phyloP scores from a whole-genome alignment of 1,140 invertebrate genomes.

The Liolophura sinensis region DNA sequence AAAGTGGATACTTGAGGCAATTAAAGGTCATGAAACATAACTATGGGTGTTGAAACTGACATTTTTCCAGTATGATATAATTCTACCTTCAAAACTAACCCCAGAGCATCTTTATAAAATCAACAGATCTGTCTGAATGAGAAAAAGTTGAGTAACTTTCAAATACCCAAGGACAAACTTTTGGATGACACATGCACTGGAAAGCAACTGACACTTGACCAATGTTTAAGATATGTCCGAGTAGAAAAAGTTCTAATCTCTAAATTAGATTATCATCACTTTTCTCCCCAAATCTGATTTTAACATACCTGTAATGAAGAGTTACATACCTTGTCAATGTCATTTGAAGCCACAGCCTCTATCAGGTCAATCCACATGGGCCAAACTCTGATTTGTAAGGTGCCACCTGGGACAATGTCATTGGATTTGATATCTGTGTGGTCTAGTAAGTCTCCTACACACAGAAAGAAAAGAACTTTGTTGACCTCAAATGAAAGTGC shows the following conservation, averaged over 20 bases:
- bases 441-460: conserved; percentile 52
- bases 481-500: neutral
- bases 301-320: neutral
- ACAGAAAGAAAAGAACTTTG: conserved; percentile 1
- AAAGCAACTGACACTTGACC: neutral
- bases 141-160: neutral
- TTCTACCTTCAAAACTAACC: too few relatives aligned
- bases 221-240: neutral
- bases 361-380: conserved; percentile 50
- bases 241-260: conserved; percentile 1
- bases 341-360: conserved; percentile 47
- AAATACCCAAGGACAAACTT: too few relatives aligned
- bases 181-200: neutral
- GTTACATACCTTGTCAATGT: conserved; percentile 45
- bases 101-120: too few relatives aligned
- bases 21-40: too few relatives aligned
- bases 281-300: neutral
- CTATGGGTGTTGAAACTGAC: too few relatives aligned
- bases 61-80: too few relatives aligned
- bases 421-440: conserved; percentile 41
- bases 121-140: neutral
- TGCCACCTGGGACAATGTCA: conserved; percentile 54
- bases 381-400: conserved; percentile 49
- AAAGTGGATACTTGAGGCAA: too few relatives aligned
- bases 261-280: neutral